A percentile compares a stretch with the other conserved stretches of the same genome.
phyloP scores from a whole-genome alignment of 2,113 vertebrate species.

The Todiramphus chloris region DNA sequence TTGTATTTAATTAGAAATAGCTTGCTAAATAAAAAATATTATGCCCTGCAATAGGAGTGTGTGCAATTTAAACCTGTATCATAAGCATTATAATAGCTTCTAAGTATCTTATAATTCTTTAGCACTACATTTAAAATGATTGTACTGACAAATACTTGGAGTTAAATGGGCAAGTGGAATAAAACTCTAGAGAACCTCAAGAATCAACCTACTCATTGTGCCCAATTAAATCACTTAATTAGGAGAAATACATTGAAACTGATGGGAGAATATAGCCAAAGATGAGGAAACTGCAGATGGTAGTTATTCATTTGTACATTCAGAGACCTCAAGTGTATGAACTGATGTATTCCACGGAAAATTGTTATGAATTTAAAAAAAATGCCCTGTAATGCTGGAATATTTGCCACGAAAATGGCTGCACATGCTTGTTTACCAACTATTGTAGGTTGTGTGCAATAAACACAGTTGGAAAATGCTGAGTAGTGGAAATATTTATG shows the following conservation, averaged over 20 bases:
- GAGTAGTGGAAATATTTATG: conserved; percentile 53
- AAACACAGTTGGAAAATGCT: conserved; percentile 42
- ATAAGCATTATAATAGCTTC: background rate
- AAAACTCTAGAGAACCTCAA: background rate
- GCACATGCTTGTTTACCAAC: conserved; percentile 3
- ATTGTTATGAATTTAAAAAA: background rate
- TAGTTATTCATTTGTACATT: background rate
- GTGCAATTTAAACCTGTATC: background rate
- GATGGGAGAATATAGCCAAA: background rate
- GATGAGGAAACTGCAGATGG: background rate
- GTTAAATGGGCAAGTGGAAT: background rate
- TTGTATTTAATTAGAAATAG: background rate
- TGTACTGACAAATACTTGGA: background rate
- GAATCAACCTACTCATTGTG: background rate
- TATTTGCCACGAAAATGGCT: background rate
- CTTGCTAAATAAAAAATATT: background rate
- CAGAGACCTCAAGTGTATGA: background rate
- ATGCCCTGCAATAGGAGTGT: background rate
- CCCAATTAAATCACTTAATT: conserved; percentile 15
- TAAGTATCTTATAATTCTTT: background rate
- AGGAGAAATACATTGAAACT: background rate
- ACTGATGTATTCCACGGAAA: background rate
- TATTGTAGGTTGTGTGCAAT: conserved; percentile 30
- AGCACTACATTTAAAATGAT: background rate
- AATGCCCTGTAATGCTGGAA: background rate